phyloP scores from a whole-genome alignment of 2,888 invertebrate genomes.

The Schrankia costaestrigalis region DNA sequence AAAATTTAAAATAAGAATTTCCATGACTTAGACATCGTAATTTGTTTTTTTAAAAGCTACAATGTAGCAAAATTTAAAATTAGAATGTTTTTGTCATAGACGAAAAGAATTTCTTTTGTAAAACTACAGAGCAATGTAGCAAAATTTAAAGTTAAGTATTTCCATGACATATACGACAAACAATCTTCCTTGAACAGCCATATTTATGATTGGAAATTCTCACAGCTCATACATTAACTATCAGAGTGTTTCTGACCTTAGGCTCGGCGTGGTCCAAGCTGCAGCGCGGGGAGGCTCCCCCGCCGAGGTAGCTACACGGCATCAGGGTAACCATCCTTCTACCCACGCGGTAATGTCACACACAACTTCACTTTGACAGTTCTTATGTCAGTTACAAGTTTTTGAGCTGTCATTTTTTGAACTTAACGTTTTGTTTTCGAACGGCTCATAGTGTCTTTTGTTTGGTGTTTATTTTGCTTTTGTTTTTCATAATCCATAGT shows the following conservation, averaged over 20 bases:
- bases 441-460: constrained; percentile 39
- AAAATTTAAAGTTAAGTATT: too few relatives aligned
- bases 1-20: constrained; percentile 22
- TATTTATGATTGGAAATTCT: constrained; percentile 28
- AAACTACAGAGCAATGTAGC: too few relatives aligned
- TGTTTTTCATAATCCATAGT: constrained; percentile 48
- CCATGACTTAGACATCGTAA: constrained; percentile 16
- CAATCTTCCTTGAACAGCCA: too few relatives aligned
- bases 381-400: constrained; percentile 60
- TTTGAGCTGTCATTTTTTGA: constrained; percentile 63
- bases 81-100: too few relatives aligned
- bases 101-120: too few relatives aligned
- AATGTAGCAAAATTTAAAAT: too few relatives aligned
- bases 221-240: constrained; percentile 36
- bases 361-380: constrained; percentile 71
- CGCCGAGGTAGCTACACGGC: constrained; percentile 84
- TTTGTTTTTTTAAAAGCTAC: not conserved
- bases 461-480: constrained; percentile 34
- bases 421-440: constrained; percentile 52
- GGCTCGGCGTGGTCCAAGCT: constrained; percentile 74
- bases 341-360: constrained; percentile 47
- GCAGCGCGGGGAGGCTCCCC: constrained; percentile 78
- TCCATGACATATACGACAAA: too few relatives aligned
- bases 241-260: constrained; percentile 62
- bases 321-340: constrained; percentile 84